phyloP scores from a whole-genome alignment of 2,888 invertebrate genomes.

The Agrotis ipsilon region DNA sequence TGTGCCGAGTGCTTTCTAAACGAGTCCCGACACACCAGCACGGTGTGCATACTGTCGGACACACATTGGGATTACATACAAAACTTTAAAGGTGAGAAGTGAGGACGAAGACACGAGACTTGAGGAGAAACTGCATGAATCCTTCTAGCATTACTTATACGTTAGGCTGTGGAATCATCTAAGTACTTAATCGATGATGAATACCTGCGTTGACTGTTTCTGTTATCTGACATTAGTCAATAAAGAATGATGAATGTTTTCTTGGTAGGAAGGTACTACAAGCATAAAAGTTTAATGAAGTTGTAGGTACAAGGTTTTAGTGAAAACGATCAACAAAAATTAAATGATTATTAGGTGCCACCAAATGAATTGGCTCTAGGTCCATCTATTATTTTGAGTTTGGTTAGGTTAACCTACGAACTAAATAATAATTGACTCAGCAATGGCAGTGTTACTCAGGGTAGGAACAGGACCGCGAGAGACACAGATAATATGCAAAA shows the following conservation, averaged over 20 bases:
- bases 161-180: not conserved
- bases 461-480: no score
- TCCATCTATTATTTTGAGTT: not conserved
- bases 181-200: slow-evolving; percentile 21
- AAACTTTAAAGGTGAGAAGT: slow-evolving; percentile 75
- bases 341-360: not conserved
- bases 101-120: slow-evolving; percentile 3
- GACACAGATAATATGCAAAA: no score
- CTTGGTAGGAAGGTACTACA: not conserved
- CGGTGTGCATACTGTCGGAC: slow-evolving; percentile 48
- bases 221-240: not conserved
- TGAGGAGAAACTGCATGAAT: not conserved
- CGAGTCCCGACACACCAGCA: slow-evolving; percentile 60
- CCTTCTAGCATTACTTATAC: not conserved
- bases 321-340: not conserved
- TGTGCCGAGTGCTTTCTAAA: slow-evolving; percentile 66
- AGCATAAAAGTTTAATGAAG: not conserved
- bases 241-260: not conserved
- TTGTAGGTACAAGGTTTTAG: not conserved
- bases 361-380: not conserved
- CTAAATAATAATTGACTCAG: not conserved
- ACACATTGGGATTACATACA: slow-evolving; percentile 66
- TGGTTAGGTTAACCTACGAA: not conserved
- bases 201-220: not conserved
- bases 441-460: not conserved